phyloP scores from a whole-genome alignment of 2,888 invertebrate genomes.

The Tetramorium bicarinatum region DNA sequence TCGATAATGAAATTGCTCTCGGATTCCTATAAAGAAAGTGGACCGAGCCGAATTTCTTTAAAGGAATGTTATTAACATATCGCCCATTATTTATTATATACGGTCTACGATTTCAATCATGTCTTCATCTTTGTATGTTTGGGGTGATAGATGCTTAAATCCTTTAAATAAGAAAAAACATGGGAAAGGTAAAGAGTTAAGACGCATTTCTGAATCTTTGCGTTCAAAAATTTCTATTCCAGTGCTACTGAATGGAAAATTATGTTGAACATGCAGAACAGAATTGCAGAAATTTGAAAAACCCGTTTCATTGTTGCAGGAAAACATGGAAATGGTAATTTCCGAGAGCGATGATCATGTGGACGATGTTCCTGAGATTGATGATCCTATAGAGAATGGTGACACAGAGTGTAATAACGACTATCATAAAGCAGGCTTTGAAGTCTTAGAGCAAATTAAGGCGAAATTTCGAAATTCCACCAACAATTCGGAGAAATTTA shows the following conservation, averaged over 20 bases:
- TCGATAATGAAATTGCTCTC: no score
- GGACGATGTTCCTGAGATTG: neutral
- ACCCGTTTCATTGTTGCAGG: neutral
- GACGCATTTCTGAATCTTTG: neutral
- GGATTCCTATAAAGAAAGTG: no score
- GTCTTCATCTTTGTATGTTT: no score
- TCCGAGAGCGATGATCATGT: neutral
- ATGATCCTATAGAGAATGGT: neutral
- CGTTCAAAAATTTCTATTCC: neutral
- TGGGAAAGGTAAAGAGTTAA: neutral
- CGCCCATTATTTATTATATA: no score
- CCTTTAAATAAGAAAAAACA: no score
- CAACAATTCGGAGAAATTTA: neutral
- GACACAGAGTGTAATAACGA: neutral
- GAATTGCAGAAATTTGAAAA: neutral
- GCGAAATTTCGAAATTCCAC: neutral
- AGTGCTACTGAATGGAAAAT: neutral
- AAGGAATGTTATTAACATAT: no score
- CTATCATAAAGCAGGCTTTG: neutral
- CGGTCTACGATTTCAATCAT: no score
- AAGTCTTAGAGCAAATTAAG: neutral
- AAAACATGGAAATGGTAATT: neutral
- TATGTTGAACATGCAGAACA: neutral
- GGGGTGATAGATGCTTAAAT: no score
- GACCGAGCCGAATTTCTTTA: no score